Percentiles rank a stretch among this genome's conserved stretches.
Evolutionary conservation across 2,797 vertebrate genomes (phyloP).

Genomic region (Toxotes lorentzi): DNA sequence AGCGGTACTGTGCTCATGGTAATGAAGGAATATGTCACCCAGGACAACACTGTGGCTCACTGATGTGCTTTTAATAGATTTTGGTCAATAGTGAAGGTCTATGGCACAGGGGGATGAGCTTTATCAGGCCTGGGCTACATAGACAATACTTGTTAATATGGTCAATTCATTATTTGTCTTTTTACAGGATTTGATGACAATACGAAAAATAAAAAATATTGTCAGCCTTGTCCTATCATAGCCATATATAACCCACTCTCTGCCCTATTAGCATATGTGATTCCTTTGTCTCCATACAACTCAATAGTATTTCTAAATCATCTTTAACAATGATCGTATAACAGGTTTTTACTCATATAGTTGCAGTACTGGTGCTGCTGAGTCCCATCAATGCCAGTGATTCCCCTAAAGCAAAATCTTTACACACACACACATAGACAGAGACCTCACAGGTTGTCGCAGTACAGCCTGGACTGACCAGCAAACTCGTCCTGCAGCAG

Average conservation of each 20-base stretch:
- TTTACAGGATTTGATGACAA: not conserved
- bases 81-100: not conserved
- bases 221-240: no score
- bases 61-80: not conserved
- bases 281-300: not conserved
- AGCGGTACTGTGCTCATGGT: not conserved
- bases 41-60: not conserved
- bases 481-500: conserved; percentile 74
- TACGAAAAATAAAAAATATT: not conserved
- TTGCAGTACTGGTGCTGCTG: conserved; percentile 40
- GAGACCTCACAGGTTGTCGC: conserved; percentile 71
- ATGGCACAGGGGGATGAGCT: not conserved
- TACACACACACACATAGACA: conserved; percentile 9
- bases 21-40: not conserved
- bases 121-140: not conserved
- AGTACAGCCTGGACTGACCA: conserved; percentile 74
- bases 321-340: conserved; percentile 1
- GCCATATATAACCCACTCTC: not conserved
- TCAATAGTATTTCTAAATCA: conserved; percentile 3
- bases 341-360: not conserved
- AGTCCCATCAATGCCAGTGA: conserved; percentile 31
- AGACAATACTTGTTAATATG: not conserved
- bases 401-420: conserved; percentile 27
- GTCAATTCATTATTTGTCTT: not conserved
- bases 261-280: not conserved